Base-by-base conservation (phyloP, 2,113 vertebrate species). In the Lepidothrix coronata region DNA sequence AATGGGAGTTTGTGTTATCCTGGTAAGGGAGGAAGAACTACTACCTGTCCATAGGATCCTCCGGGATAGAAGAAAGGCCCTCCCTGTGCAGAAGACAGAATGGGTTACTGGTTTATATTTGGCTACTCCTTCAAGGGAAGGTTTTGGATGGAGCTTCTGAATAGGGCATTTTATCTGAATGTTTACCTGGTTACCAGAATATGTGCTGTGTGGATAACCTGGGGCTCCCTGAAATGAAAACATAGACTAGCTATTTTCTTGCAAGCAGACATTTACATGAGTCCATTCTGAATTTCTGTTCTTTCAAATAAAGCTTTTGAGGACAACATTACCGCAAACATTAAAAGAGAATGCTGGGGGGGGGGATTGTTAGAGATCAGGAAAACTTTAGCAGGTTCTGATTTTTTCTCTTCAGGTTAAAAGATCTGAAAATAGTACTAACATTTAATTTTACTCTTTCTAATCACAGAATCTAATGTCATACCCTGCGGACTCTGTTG, bases 111-210 rank as follows among this genome's bases (percentile, higher is more conserved):
- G 14, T 44, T 85, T 44, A 1, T 78, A 22, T 72, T 28, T 75
- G 31, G 5, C 28, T 88, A 0, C 13, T 37, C 23, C 12, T 84
- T 80, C 61, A 54, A 30, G 37, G 33, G 76, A 18, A 72, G 48
- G 28, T 19, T 78, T 78, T 27, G 27, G 46, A 7, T 43, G 58
- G 78, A 90, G 12, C 6, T 92, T 80, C 11, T 73, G 65, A 92
- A 77, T 10, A n/a, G 67, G 71, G 82, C 52, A 67, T 62, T 93
- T 92, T 85, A 76, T 83, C 49, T 90, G 77, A 37, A 33, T 25
- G 63, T 95, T 96, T 95, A 96, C 94, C 94, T 96, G 95, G 79
- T 94, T 85, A 92, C 95, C 89, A 88, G 66, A 91, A 46, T 96
- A 96, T 27, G 76, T 79, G 87, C 41, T 92, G 87, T 95, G 0